Evolutionary conservation across 2,113 vertebrate genomes (phyloP).

Genomic region (Anseranas semipalmata): DNA sequence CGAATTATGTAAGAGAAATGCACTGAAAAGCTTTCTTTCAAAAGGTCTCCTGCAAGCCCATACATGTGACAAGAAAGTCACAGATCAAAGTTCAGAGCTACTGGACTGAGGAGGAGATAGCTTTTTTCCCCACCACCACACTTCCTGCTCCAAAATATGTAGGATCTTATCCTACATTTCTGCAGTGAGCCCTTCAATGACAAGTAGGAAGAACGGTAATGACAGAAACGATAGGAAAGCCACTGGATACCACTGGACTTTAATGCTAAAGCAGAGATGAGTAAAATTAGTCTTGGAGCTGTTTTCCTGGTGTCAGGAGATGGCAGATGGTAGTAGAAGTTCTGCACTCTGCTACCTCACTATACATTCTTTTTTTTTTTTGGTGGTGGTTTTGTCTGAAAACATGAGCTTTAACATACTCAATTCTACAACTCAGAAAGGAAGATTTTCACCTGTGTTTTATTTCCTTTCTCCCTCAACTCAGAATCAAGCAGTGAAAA

Average conservation of each 20-base stretch:
- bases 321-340: neutral
- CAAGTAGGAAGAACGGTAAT: neutral
- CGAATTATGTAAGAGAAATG: neutral
- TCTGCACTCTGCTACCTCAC: neutral
- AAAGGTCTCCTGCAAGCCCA: neutral
- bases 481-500: neutral
- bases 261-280: neutral
- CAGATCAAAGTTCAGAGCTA: neutral
- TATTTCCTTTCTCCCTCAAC: neutral
- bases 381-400: neutral
- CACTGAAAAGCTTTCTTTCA: neutral
- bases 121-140: rapidly evolving
- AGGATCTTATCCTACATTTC: neutral
- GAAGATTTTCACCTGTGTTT: neutral
- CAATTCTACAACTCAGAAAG: neutral
- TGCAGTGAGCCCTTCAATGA: neutral
- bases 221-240: neutral
- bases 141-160: neutral
- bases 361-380: neutral
- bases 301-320: neutral
- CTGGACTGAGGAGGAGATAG: neutral
- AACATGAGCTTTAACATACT: neutral
- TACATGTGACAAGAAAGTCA: neutral
- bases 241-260: neutral
- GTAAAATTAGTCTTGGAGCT: neutral